These are phyloP conservation scores for Calcarius lapponicus DNA, from an alignment of 2,797 vertebrate genomes.

Conservation along the genomic window DNA sequence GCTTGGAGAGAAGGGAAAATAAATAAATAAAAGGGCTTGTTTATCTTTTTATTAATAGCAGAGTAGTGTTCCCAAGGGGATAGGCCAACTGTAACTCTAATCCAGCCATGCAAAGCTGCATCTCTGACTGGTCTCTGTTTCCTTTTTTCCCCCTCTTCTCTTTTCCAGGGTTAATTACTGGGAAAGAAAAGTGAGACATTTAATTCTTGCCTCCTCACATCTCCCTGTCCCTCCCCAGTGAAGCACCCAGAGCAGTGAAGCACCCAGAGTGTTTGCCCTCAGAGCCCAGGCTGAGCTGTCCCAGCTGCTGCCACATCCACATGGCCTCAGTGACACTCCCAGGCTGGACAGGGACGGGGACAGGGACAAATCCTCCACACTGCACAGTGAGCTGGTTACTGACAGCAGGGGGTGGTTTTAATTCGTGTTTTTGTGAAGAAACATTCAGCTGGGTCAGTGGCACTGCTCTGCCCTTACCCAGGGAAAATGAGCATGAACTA, in stretches of 20 bases:
- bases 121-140: background rate
- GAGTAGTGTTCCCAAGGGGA: conserved; percentile 24
- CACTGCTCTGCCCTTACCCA: background rate
- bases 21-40: conserved; percentile 63
- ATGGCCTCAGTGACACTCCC: background rate
- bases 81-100: conserved; percentile 55
- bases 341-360: background rate
- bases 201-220: background rate
- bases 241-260: background rate
- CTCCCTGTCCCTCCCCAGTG: background rate
- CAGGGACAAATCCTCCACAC: background rate
- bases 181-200: conserved; percentile 1
- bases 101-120: conserved; percentile 27
- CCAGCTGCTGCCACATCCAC: background rate
- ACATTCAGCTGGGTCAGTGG: conserved; percentile 14
- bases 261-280: background rate
- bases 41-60: conserved; percentile 68
- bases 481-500: conserved; percentile 12
- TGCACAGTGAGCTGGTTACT: background rate
- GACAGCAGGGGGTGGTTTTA: conserved; percentile 32
- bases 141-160: background rate
- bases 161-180: conserved; percentile 39
- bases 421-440: background rate
- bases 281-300: background rate
- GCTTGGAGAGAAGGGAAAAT: conserved; percentile 2